phyloP scores from a whole-genome alignment of 2,888 invertebrate genomes.

The Sclerodermus sp. region DNA sequence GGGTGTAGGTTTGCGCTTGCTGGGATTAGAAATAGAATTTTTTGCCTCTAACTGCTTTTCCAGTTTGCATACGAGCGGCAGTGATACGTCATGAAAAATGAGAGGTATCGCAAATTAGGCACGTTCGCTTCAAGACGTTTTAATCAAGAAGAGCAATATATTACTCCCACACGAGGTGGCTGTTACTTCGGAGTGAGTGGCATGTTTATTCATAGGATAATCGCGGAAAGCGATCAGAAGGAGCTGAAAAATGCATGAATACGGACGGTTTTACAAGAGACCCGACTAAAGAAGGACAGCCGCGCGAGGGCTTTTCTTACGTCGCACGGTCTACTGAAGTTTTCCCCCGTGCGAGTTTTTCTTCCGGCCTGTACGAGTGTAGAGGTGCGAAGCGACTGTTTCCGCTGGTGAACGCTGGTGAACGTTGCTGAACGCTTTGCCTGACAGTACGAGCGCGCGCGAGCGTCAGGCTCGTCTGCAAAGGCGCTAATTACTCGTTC shows the following conservation, averaged over 20 bases:
- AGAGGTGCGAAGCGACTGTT: constrained; percentile 33
- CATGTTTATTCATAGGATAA: constrained; percentile 49
- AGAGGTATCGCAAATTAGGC: not conserved
- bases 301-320: not conserved
- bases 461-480: not conserved
- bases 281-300: too few relatives aligned
- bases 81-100: too few relatives aligned
- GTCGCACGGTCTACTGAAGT: not conserved
- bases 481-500: too few relatives aligned
- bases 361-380: not conserved
- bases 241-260: too few relatives aligned
- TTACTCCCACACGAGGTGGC: constrained; percentile 4
- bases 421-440: constrained; percentile 29
- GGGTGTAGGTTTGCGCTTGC: too few relatives aligned
- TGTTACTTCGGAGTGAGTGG: too few relatives aligned
- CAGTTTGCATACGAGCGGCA: too few relatives aligned
- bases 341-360: not conserved
- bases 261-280: too few relatives aligned
- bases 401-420: too few relatives aligned
- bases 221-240: constrained; percentile 46
- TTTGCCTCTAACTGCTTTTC: too few relatives aligned
- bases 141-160: too few relatives aligned
- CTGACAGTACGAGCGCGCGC: constrained; percentile 23
- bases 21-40: too few relatives aligned
- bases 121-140: not conserved